phyloP scores from a whole-genome alignment of 2,888 invertebrate genomes.

The Torymus auratus region DNA sequence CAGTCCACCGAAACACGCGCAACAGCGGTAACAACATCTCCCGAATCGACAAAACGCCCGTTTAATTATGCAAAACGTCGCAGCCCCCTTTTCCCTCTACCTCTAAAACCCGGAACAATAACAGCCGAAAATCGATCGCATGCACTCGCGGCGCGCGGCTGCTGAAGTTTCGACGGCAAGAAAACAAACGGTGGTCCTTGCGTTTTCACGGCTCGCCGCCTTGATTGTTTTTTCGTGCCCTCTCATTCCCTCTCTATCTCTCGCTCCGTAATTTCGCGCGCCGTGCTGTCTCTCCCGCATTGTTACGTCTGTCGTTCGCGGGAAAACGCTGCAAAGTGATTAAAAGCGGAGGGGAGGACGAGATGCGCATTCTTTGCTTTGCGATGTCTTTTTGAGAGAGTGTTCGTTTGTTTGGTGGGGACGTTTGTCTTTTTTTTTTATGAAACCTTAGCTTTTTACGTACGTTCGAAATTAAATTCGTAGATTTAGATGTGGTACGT shows the following conservation, averaged over 20 bases:
- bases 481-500: too few relatives aligned
- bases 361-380: neutral
- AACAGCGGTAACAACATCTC: too few relatives aligned
- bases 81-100: neutral
- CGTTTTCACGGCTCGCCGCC: slow-evolving; percentile 25
- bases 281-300: neutral
- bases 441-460: too few relatives aligned
- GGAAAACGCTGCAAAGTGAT: slow-evolving; percentile 30
- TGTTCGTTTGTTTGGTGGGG: too few relatives aligned
- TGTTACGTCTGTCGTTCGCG: slow-evolving; percentile 5
- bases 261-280: slow-evolving; percentile 34
- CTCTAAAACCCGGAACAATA: slow-evolving; percentile 9
- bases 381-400: neutral
- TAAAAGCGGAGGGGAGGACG: slow-evolving; percentile 19
- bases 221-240: slow-evolving; percentile 18
- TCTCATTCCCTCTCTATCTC: neutral
- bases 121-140: slow-evolving; percentile 37
- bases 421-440: too few relatives aligned
- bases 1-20: too few relatives aligned
- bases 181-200: slow-evolving; percentile 43
- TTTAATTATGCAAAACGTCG: too few relatives aligned
- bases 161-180: slow-evolving; percentile 25
- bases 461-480: too few relatives aligned
- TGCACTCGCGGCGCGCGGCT: neutral
- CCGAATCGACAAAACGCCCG: too few relatives aligned